phyloP scores from a whole-genome alignment of 1,140 invertebrate species.

The Panagrolaimus sp. region DNA sequence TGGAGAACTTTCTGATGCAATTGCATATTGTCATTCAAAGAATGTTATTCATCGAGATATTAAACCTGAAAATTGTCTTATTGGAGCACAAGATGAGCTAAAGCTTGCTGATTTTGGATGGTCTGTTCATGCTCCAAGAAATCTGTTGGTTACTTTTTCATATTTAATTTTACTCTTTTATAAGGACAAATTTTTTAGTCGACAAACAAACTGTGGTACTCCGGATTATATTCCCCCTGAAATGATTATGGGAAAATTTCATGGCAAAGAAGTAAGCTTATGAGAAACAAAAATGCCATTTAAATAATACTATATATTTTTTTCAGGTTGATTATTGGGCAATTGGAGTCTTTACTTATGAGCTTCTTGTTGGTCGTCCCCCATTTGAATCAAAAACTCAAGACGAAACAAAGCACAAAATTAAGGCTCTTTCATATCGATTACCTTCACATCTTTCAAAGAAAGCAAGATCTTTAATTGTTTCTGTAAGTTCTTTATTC shows the following conservation, averaged over 20 bases:
- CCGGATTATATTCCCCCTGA: neutral
- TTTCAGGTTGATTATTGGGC: conserved; percentile 61
- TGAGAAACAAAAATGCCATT: too few species aligned
- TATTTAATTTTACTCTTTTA: conserved; percentile 21
- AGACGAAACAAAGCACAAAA: too few species aligned
- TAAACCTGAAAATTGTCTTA: conserved; percentile 54
- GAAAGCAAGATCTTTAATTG: too few species aligned
- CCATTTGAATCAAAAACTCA: neutral
- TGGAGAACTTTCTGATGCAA: conserved; percentile 70
- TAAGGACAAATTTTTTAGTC: too few species aligned
- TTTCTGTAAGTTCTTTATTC: too few species aligned
- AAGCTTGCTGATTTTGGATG: conserved; percentile 63
- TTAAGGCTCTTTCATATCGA: too few species aligned
- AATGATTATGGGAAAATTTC: neutral
- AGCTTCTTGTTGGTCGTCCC: neutral
- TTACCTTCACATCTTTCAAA: too few species aligned
- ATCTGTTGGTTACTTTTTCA: conserved; percentile 34
- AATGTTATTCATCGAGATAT: conserved; percentile 82
- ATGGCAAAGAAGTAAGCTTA: neutral
- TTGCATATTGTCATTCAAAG: conserved; percentile 85
- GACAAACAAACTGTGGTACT: neutral
- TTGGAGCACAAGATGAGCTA: conserved; percentile 58
- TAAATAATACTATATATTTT: too few species aligned
- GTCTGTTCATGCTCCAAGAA: conserved; percentile 61
- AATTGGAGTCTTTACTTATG: neutral